A percentile compares a stretch with the other conserved stretches of the same genome.
Evolutionary conservation across 2,797 vertebrate genomes (phyloP).

Genomic region (Enteromius afrohamiltoni): DNA sequence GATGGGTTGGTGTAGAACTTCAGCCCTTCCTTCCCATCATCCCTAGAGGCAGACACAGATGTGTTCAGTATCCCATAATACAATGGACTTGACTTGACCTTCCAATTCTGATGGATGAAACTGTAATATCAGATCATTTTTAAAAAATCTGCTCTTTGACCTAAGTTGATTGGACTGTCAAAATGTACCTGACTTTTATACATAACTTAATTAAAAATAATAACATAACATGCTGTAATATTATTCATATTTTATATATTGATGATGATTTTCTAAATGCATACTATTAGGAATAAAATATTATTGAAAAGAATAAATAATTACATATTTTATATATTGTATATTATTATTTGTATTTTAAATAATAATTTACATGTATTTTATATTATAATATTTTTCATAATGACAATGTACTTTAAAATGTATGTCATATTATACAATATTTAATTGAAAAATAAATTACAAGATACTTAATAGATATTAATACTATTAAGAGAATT

Average conservation of each 20-base stretch:
- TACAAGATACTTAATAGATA: background rate
- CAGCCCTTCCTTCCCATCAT: slow-evolving; percentile 94
- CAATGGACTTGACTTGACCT: background rate
- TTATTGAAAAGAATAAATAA: background rate
- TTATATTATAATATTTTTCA: background rate
- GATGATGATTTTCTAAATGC: background rate
- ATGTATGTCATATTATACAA: background rate
- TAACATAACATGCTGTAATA: background rate
- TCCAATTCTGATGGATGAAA: background rate
- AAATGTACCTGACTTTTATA: background rate
- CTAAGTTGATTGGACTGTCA: background rate
- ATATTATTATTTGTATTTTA: background rate
- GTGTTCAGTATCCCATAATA: background rate
- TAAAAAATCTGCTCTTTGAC: background rate
- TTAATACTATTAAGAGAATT: too few relatives aligned
- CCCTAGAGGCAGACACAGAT: slow-evolving; percentile 73
- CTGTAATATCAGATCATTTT: background rate
- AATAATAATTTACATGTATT: background rate
- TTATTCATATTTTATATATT: background rate
- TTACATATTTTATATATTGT: background rate
- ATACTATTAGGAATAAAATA: background rate
- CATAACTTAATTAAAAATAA: background rate
- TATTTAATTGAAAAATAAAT: background rate
- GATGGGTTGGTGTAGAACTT: slow-evolving; percentile 99
- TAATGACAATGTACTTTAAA: too few relatives aligned